Percentiles rank a stretch among this genome's conserved stretches.
These are phyloP conservation scores for Salticus scenicus DNA, from an alignment of 2,888 invertebrate genomes.

Conservation along the genomic window DNA sequence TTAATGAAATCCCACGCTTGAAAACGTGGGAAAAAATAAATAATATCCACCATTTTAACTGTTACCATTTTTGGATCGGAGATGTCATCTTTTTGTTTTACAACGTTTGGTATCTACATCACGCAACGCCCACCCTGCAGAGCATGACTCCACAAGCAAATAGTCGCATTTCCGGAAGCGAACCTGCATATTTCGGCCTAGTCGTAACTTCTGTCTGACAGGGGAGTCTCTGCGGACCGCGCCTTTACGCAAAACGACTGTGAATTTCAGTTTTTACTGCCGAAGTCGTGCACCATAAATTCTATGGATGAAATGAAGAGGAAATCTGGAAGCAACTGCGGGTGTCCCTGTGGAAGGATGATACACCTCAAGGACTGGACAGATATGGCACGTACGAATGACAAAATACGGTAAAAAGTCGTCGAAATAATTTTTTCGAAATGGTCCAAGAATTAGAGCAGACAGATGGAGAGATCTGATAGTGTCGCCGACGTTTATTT, in stretches of 20 bases:
- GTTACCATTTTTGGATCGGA: neutral
- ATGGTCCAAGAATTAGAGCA: neutral
- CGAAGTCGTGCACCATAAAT: neutral
- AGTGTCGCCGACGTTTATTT: neutral
- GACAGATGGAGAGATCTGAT: neutral
- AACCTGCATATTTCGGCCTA: neutral
- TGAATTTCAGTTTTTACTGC: neutral
- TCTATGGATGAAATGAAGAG: neutral
- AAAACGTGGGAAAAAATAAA: neutral
- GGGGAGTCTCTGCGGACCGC: neutral
- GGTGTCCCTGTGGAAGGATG: neutral
- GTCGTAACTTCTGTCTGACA: neutral
- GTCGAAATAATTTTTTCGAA: neutral
- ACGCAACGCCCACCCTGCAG: neutral
- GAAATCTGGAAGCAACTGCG: neutral
- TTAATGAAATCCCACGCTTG: neutral
- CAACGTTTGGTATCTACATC: neutral
- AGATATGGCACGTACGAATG: neutral
- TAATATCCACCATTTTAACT: neutral
- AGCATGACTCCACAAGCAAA: slow-evolving; percentile 5
- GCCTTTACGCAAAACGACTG: neutral
- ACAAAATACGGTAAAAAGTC: neutral
- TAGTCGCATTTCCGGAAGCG: neutral
- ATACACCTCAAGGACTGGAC: too few relatives aligned
- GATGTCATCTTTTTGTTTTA: neutral